Evolutionary conservation across 2,113 vertebrate species (phyloP).

Genomic region (Callionymus lyra): DNA sequence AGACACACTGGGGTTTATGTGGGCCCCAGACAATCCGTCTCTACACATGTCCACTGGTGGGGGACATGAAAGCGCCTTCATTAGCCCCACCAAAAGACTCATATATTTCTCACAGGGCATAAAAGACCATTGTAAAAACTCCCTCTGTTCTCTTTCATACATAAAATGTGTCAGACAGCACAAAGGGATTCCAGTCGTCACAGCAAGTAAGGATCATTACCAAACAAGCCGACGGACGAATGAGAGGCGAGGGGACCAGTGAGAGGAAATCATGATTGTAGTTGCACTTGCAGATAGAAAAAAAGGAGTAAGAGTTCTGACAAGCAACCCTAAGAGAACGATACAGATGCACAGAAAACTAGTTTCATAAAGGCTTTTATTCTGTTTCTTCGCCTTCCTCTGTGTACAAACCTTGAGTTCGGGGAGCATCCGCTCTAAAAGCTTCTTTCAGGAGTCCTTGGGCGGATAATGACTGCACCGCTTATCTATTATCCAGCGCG

Average conservation of each 20-base stretch:
- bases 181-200: slow-evolving; percentile 58
- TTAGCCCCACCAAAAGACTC: slow-evolving; percentile 58
- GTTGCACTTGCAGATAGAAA: not conserved
- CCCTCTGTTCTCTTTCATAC: slow-evolving; percentile 61
- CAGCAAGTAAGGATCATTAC: slow-evolving; percentile 52
- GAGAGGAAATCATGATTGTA: slow-evolving; percentile 45
- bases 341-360: not conserved
- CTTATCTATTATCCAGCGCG: slow-evolving; percentile 39
- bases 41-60: slow-evolving; percentile 44
- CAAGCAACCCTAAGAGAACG: slow-evolving; percentile 2
- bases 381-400: slow-evolving; percentile 14
- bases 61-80: slow-evolving; percentile 60
- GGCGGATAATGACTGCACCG: slow-evolving; percentile 37
- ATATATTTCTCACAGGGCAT: slow-evolving; percentile 64
- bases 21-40: slow-evolving; percentile 48
- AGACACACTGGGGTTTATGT: slow-evolving; percentile 34
- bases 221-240: slow-evolving; percentile 25
- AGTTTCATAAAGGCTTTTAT: slow-evolving; percentile 15
- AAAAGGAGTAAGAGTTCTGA: not conserved
- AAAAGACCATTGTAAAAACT: slow-evolving; percentile 63
- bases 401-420: slow-evolving; percentile 36
- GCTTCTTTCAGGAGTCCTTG: slow-evolving; percentile 42
- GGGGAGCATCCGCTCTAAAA: slow-evolving; percentile 40
- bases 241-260: slow-evolving; percentile 15
- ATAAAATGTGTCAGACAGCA: slow-evolving; percentile 60